Percentiles rank a stretch among this genome's conserved stretches.
Evolutionary conservation across 2,888 invertebrate genomes (phyloP).

Genomic region (Cephus sareptanus): DNA sequence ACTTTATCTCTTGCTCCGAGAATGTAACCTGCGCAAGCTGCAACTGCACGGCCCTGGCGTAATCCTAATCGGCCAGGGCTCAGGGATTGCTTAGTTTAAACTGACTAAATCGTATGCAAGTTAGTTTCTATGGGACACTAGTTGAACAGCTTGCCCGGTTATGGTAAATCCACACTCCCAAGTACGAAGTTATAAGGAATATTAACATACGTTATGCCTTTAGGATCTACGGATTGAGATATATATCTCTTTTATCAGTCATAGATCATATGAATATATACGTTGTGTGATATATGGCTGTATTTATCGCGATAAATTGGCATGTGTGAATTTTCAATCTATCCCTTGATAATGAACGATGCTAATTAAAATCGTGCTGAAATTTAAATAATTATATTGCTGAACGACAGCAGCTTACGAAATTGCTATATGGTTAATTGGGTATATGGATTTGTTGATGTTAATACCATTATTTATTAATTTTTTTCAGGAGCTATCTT

Average conservation of each 20-base stretch:
- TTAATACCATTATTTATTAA: not conserved
- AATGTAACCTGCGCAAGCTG: not conserved
- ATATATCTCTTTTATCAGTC: not conserved
- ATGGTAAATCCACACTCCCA: not conserved
- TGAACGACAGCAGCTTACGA: not conserved
- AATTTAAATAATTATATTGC: not conserved
- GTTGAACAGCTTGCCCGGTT: not conserved
- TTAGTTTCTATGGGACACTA: conserved; percentile 31
- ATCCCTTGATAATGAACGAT: not conserved
- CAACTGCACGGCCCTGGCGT: conserved; percentile 13
- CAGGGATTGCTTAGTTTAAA: conserved; percentile 24
- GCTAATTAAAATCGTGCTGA: not conserved
- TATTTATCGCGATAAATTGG: not conserved
- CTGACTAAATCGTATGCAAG: conserved; percentile 27
- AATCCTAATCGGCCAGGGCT: conserved; percentile 36
- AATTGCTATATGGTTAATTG: not conserved
- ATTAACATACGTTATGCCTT: not conserved
- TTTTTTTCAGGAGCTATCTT: conserved; percentile 54
- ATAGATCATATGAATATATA: no score
- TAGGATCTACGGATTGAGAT: not conserved
- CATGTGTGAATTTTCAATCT: not conserved
- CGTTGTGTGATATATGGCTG: not conserved
- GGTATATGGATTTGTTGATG: not conserved
- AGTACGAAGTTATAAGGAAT: not conserved
- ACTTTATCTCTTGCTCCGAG: not conserved